Percentiles rank a stretch among this genome's conserved stretches.
These are phyloP conservation scores for Synergus umbraculus DNA, from an alignment of 2,888 invertebrate species.

Conservation along the genomic window DNA sequence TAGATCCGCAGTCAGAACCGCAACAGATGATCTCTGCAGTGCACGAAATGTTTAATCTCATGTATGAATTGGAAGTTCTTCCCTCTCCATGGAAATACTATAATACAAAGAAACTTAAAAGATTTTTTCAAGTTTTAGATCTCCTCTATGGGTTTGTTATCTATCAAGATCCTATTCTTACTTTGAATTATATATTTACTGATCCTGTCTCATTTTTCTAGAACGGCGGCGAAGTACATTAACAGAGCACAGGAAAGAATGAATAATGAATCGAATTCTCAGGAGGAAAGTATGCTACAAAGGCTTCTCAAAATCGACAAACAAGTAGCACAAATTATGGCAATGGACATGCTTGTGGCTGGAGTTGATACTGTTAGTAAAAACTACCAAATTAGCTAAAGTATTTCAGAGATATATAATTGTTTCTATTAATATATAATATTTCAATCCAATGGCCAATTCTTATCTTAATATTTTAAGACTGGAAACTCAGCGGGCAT, in stretches of 20 bases:
- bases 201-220: background rate
- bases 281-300: slow-evolving; percentile 81
- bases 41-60: slow-evolving; percentile 87
- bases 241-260: slow-evolving; percentile 70
- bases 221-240: slow-evolving; percentile 66
- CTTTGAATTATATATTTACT: background rate
- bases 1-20: slow-evolving; percentile 81
- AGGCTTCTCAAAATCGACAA: slow-evolving; percentile 82
- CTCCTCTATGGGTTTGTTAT: slow-evolving; percentile 83
- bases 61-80: slow-evolving; percentile 85
- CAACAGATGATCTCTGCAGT: slow-evolving; percentile 88
- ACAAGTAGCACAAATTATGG: slow-evolving; percentile 83
- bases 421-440: too few relatives aligned
- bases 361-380: slow-evolving; percentile 85
- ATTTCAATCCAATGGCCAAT: background rate
- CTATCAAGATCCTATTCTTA: background rate
- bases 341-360: slow-evolving; percentile 84
- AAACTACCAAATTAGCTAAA: background rate
- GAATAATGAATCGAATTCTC: slow-evolving; percentile 73
- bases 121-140: slow-evolving; percentile 85
- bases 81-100: slow-evolving; percentile 88
- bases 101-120: slow-evolving; percentile 84
- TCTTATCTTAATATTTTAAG: slow-evolving; percentile 69
- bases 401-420: background rate
- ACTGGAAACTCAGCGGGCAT: slow-evolving; percentile 80